These are phyloP conservation scores for Catocala fraxini DNA, from an alignment of 2,888 invertebrate species.

Conservation along the genomic window DNA sequence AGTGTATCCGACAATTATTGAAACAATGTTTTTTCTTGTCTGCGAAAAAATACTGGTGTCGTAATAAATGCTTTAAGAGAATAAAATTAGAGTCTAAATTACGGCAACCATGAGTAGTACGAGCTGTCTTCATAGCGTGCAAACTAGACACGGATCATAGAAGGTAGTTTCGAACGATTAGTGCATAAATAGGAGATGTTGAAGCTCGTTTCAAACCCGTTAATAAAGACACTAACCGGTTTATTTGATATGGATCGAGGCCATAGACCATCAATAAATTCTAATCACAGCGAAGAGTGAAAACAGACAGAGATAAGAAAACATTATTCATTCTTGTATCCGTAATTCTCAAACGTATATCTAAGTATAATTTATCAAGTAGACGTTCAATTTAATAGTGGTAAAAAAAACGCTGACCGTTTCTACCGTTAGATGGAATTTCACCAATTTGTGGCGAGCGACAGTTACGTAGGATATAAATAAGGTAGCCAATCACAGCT, in stretches of 20 bases:
- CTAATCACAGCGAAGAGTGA: constrained; percentile 49
- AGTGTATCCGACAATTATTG: constrained; percentile 58
- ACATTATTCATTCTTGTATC: constrained; percentile 40
- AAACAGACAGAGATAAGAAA: constrained; percentile 42
- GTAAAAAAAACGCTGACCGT: constrained; percentile 34
- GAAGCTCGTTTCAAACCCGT: constrained; percentile 28
- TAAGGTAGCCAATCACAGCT: constrained; percentile 5
- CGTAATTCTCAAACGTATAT: constrained; percentile 40
- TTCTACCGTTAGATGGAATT: constrained; percentile 52
- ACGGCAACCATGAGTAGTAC: constrained; percentile 21
- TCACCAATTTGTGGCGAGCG: constrained; percentile 53
- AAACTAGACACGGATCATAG: constrained; percentile 59
- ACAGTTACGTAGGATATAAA: constrained; percentile 30
- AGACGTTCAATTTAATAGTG: constrained; percentile 46
- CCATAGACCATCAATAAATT: constrained; percentile 45
- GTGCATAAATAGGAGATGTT: constrained; percentile 40
- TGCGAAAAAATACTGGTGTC: constrained; percentile 30
- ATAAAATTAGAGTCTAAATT: constrained; percentile 44
- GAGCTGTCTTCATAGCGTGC: constrained; percentile 51
- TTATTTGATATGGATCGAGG: constrained; percentile 49
- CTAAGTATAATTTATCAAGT: constrained; percentile 43
- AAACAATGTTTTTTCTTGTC: constrained; percentile 58
- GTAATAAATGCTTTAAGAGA: constrained; percentile 45
- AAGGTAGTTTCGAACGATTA: constrained; percentile 53
- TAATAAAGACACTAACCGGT: constrained; percentile 30